phyloP scores from a whole-genome alignment of 2,113 vertebrate species.

The Alouatta palliata region DNA sequence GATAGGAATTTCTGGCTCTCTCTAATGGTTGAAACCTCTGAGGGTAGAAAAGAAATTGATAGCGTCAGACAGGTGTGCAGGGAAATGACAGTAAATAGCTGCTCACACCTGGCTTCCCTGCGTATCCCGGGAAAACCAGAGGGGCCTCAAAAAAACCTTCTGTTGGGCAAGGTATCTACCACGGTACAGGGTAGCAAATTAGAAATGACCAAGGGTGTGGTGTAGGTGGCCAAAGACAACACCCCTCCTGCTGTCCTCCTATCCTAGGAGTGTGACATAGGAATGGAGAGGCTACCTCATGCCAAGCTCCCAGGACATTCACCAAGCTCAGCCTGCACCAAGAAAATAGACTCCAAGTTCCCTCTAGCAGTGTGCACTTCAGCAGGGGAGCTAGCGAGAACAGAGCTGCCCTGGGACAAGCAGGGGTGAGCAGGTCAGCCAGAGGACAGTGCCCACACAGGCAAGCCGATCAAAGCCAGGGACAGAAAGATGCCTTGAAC shows the following conservation, averaged over 20 bases:
- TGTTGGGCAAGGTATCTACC: background rate
- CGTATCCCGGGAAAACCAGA: background rate
- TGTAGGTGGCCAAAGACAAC: background rate
- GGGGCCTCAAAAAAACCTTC: background rate
- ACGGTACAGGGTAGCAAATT: background rate
- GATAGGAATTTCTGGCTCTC: background rate
- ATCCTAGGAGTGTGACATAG: background rate
- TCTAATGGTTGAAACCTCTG: background rate
- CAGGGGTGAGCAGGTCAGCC: accelerated
- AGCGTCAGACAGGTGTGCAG: background rate
- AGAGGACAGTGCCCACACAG: accelerated
- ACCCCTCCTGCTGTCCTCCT: background rate
- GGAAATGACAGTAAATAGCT: background rate
- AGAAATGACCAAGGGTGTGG: background rate
- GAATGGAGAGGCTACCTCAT: background rate
- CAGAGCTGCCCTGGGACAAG: background rate
- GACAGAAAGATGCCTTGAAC: background rate
- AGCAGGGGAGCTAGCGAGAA: background rate
- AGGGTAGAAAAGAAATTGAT: background rate
- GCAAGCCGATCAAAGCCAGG: background rate
- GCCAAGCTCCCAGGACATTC: background rate
- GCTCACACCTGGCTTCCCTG: background rate
- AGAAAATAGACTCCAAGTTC: background rate
- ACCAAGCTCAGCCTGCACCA: no score
- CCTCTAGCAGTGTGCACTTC: background rate